Evolutionary conservation across 2,797 vertebrate genomes (phyloP), one percentile per base, ranked within the genome.

Genomic region (Apogon talboti): DNA sequence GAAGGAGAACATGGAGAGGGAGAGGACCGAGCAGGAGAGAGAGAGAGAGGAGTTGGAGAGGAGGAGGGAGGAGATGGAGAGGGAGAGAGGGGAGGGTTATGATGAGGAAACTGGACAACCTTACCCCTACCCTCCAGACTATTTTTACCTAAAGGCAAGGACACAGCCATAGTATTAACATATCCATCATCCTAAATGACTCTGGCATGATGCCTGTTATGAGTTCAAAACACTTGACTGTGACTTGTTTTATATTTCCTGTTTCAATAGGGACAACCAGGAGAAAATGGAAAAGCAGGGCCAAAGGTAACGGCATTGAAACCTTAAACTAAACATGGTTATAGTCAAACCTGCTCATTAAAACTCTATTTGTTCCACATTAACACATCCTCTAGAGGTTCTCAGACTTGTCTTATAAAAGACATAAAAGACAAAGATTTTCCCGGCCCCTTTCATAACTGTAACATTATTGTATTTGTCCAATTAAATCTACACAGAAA

Each of bases 271-370:
- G 95, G 96, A 3, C 91, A 93, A 7, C 92, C 81, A 4, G 95
- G 95, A 16, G 94, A 95, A 19, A 81, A 53, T 40, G 95, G 95
- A 41, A 54, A 84, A 1, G 87, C 78, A 24, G 95, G 95, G 80
- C 65, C 57, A 66, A 96, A 96, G 94, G 95, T 95, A 53, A 85
- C 44, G 52, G 11, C 1, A 42, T 12, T 43, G 1, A 41, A 50
- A 8, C n/a, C 70, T 69, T 42, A 44, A 15, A 38, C 11, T 28
- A n/a, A 33, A 45, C 13, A 21, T 21, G 19, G 19, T 28, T 28
- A 6, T 28, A 2, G 6, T 28, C 24, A 28, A 28, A 28, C 24
- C 24, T 28, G 1, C 24, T 28, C 3, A 28, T 28, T 28, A 28
- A 28, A 28, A 28, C 24, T 21, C 19, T 28, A 5, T 28, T 28